Conservation (phyloP, 2,888 invertebrate genomes). For the Diadegma fenestrale region DNA sequence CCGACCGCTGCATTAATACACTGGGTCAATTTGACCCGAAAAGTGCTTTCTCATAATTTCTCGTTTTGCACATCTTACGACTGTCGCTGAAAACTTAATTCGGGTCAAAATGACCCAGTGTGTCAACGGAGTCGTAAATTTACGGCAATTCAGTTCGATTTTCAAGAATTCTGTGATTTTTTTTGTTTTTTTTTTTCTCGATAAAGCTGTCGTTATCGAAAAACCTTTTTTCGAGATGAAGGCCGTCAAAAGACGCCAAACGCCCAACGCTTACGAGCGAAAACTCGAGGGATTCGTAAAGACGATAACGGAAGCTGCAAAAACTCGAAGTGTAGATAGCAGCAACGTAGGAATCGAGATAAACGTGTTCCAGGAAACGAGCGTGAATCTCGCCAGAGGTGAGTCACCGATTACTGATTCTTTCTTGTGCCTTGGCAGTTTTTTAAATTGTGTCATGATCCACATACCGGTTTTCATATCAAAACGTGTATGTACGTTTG, state of each 20-base stretch:
- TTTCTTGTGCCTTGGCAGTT: background rate
- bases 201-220: constrained; percentile 90
- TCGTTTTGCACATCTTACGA: too few relatives aligned
- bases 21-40: too few relatives aligned
- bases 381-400: constrained; percentile 91
- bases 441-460: constrained; percentile 4
- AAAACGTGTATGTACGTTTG: constrained; percentile 8
- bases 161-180: background rate
- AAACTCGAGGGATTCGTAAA: constrained; percentile 87
- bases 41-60: too few relatives aligned
- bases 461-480: constrained; percentile 17
- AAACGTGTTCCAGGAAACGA: constrained; percentile 89
- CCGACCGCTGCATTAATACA: too few relatives aligned
- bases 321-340: constrained; percentile 87
- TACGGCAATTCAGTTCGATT: background rate
- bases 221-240: constrained; percentile 88
- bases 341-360: constrained; percentile 90
- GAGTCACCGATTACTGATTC: constrained; percentile 55
- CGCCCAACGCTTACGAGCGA: constrained; percentile 85
- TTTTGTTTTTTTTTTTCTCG: constrained; percentile 26
- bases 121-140: too few relatives aligned
- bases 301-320: constrained; percentile 88
- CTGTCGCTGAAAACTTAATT: too few relatives aligned
- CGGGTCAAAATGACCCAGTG: too few relatives aligned
- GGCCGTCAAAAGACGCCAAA: constrained; percentile 43